Evolutionary conservation across 2,888 invertebrate species (phyloP).

Genomic region (Hymenopus coronatus): DNA sequence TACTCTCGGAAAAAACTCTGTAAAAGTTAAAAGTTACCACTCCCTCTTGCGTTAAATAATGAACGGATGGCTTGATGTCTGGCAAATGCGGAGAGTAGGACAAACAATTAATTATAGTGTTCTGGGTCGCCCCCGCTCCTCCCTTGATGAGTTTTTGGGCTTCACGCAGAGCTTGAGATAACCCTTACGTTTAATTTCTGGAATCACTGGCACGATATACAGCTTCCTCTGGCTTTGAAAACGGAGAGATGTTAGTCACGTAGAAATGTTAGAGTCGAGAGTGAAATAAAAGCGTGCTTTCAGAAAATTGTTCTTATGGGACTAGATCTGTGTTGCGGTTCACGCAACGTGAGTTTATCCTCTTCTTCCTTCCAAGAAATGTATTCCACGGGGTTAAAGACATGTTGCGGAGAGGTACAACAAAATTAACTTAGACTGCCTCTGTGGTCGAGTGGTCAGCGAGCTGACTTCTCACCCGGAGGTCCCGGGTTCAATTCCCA

Average conservation of each 20-base stretch:
- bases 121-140: not conserved
- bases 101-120: not conserved
- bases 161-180: not conserved
- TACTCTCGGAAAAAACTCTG: not conserved
- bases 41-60: not conserved
- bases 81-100: not conserved
- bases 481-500: no score
- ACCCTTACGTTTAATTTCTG: not conserved
- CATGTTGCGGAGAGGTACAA: no score
- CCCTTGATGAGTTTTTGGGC: not conserved
- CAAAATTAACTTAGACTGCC: no score
- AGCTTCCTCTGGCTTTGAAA: not conserved
- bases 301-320: not conserved
- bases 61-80: not conserved
- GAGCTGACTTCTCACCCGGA: no score
- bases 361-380: no score
- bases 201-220: not conserved
- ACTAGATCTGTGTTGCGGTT: not conserved
- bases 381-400: no score
- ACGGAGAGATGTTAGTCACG: not conserved
- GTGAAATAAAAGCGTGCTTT: not conserved
- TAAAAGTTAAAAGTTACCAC: not conserved
- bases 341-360: no score
- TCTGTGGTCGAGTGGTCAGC: no score
- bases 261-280: not conserved